Conservation (phyloP, 2,797 vertebrate species). For the Catostomus latipinnis region DNA sequence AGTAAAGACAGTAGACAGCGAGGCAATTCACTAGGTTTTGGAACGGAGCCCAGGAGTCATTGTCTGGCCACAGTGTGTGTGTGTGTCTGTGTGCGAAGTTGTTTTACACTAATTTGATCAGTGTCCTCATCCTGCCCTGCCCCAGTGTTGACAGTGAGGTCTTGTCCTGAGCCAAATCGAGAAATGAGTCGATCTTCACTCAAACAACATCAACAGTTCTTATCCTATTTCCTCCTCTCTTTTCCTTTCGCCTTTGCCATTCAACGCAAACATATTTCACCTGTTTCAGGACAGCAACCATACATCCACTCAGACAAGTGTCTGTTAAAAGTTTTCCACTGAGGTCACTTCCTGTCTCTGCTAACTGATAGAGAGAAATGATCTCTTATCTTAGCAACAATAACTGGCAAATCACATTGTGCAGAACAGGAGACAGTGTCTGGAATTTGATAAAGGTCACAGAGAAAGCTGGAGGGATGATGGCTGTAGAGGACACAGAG, state of each 20-base stretch:
- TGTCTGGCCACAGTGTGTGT: slow-evolving; percentile 27
- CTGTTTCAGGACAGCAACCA: background rate
- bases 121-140: slow-evolving; percentile 23
- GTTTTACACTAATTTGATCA: slow-evolving; percentile 13
- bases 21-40: background rate
- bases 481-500: background rate
- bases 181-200: slow-evolving; percentile 51
- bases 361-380: background rate
- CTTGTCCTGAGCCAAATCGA: slow-evolving; percentile 52
- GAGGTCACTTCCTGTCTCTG: slow-evolving; percentile 23
- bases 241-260: slow-evolving; percentile 20
- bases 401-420: slow-evolving; percentile 34
- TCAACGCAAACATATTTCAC: slow-evolving; percentile 14
- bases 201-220: slow-evolving; percentile 62
- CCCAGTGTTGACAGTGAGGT: slow-evolving; percentile 35
- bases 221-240: slow-evolving; percentile 59
- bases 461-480: slow-evolving; percentile 30
- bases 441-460: slow-evolving; percentile 24
- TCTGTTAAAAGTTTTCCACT: background rate
- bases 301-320: background rate
- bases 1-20: background rate
- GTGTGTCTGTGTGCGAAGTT: background rate
- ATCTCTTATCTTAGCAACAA: slow-evolving; percentile 1
- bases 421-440: slow-evolving; percentile 25
- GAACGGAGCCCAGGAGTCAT: background rate